phyloP scores from a whole-genome alignment of 2,888 invertebrate genomes.

The Abrostola tripartita region DNA sequence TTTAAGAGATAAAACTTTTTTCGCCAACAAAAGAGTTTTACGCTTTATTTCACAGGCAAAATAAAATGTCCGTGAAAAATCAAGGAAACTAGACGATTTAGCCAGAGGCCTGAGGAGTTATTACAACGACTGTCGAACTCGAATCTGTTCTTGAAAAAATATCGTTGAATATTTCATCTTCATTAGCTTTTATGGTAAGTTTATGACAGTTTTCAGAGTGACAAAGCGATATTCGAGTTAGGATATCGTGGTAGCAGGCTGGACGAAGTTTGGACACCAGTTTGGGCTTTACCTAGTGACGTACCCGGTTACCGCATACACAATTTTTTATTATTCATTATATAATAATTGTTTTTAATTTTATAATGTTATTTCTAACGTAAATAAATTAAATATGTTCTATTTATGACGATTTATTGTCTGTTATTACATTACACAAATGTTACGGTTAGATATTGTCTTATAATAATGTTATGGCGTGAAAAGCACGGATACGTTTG shows the following conservation, averaged over 20 bases:
- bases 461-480: too few relatives aligned
- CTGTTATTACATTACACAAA: too few relatives aligned
- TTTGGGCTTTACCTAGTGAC: conserved; percentile 61
- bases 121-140: conserved; percentile 41
- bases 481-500: too few relatives aligned
- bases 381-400: too few relatives aligned
- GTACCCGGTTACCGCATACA: conserved; percentile 24
- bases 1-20: conserved; percentile 67
- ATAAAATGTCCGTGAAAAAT: conserved; percentile 67
- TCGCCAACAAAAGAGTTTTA: conserved; percentile 65
- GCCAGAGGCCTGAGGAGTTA: conserved; percentile 28
- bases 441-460: too few relatives aligned
- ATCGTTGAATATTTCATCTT: background rate
- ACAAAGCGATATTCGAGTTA: conserved; percentile 39
- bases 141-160: conserved; percentile 28
- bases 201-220: conserved; percentile 3
- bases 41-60: conserved; percentile 67
- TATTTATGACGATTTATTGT: too few relatives aligned
- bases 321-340: conserved; percentile 31
- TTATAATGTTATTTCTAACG: too few relatives aligned
- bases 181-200: background rate
- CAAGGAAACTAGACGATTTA: conserved; percentile 45
- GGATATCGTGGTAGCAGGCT: conserved; percentile 24
- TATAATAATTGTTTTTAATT: too few relatives aligned
- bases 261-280: conserved; percentile 56